Conservation (phyloP, 1,140 invertebrate species). For the Platyura marginata region DNA sequence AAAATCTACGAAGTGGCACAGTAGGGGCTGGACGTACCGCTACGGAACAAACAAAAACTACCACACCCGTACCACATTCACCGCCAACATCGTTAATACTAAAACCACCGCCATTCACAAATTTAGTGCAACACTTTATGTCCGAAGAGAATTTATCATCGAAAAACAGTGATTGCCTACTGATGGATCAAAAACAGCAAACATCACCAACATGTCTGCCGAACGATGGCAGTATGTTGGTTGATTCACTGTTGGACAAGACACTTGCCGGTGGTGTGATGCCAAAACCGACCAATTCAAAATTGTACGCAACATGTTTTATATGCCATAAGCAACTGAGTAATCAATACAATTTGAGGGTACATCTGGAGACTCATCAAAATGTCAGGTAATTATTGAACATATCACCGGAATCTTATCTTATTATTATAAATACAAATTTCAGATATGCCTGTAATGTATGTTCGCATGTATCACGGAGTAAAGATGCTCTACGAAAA, state of each 20-base stretch:
- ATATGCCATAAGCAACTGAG: constrained; percentile 72
- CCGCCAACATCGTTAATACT: constrained; percentile 1
- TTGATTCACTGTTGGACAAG: constrained; percentile 1
- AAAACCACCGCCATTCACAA: constrained; percentile 7
- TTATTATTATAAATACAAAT: too few species aligned
- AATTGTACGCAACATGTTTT: constrained; percentile 47
- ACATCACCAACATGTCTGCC: constrained; percentile 10
- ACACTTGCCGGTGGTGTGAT: constrained; percentile 5
- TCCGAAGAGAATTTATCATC: constrained; percentile 4
- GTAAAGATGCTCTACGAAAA: constrained; percentile 67
- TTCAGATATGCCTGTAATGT: constrained; percentile 56
- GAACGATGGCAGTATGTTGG: constrained; percentile 13
- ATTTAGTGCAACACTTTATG: constrained; percentile 12
- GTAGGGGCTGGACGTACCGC: constrained; percentile 6
- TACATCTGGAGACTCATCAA: constrained; percentile 77
- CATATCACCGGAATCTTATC: too few species aligned
- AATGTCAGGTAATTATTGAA: constrained; percentile 39
- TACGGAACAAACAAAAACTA: neutral
- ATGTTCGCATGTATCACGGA: constrained; percentile 67
- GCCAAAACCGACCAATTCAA: constrained; percentile 25
- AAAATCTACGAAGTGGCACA: constrained; percentile 8
- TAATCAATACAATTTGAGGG: constrained; percentile 76
- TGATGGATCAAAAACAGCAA: constrained; percentile 9
- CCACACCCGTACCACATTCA: neutral
- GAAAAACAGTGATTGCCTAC: neutral